Evolutionary conservation across 2,113 vertebrate genomes (phyloP).

Genomic region (Boleophthalmus pectinirostris): DNA sequence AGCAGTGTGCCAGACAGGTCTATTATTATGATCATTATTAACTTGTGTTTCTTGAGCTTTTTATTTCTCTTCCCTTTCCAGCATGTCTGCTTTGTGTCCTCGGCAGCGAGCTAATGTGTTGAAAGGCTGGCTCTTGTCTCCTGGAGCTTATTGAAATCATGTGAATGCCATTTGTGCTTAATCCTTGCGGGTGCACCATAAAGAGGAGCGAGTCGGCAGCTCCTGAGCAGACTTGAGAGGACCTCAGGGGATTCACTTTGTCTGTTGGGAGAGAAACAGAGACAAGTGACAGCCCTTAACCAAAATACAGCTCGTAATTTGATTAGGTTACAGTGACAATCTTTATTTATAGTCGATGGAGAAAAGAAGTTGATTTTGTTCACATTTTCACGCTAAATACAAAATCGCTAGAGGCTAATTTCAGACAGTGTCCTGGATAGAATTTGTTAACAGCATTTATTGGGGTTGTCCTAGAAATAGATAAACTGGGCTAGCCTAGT

Average conservation of each 20-base stretch:
- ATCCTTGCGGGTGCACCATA: constrained; percentile 73
- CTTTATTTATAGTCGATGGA: constrained; percentile 80
- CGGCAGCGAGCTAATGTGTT: constrained; percentile 73
- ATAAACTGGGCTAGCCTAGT: not conserved
- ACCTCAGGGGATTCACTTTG: constrained; percentile 77
- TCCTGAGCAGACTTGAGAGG: constrained; percentile 77
- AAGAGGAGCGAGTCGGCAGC: constrained; percentile 74
- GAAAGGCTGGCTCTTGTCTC: constrained; percentile 77
- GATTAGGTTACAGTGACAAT: constrained; percentile 80
- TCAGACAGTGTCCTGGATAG: constrained; percentile 55
- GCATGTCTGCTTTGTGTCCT: constrained; percentile 75
- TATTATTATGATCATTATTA: constrained; percentile 72
- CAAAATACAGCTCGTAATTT: constrained; percentile 77
- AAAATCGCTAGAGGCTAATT: constrained; percentile 72
- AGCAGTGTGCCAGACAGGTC: constrained; percentile 53
- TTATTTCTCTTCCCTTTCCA: constrained; percentile 35
- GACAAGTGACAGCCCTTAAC: constrained; percentile 73
- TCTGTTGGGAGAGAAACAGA: constrained; percentile 62
- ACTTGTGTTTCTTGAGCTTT: constrained; percentile 43
- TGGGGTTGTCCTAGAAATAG: not conserved
- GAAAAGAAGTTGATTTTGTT: constrained; percentile 32
- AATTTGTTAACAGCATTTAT: not conserved
- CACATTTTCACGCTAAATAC: constrained; percentile 58
- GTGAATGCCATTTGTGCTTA: constrained; percentile 79
- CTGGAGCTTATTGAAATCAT: constrained; percentile 76